These are phyloP conservation scores for Strigops habroptila DNA, from an alignment of 2,113 vertebrate genomes.

Conservation along the genomic window DNA sequence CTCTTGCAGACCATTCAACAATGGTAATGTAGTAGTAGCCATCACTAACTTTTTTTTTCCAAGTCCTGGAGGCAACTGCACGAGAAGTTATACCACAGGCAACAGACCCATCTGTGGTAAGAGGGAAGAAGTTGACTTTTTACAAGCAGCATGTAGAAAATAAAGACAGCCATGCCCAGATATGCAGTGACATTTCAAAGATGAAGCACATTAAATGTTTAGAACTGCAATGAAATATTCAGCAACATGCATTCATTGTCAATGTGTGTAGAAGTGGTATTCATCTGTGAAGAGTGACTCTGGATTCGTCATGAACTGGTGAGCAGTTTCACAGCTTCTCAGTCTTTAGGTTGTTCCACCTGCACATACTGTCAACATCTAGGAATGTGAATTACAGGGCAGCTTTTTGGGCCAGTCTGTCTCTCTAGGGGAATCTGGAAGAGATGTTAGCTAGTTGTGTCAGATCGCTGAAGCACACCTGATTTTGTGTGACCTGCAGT, in stretches of 20 bases:
- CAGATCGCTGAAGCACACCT: neutral
- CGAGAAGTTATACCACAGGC: fast-evolving
- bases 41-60: neutral
- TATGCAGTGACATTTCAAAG: neutral
- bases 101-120: neutral
- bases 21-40: neutral
- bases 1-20: neutral
- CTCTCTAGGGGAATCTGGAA: neutral
- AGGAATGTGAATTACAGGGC: neutral
- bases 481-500: neutral
- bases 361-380: neutral
- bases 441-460: neutral
- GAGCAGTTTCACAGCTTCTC: neutral
- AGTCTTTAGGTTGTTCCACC: neutral
- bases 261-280: neutral
- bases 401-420: neutral
- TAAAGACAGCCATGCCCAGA: neutral
- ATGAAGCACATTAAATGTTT: neutral
- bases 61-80: neutral
- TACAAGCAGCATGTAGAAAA: neutral
- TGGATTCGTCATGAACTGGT: neutral
- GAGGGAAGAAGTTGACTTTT: neutral
- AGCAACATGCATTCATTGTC: neutral
- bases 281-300: neutral
- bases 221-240: neutral